Percentiles rank a stretch among this genome's conserved stretches.
phyloP scores from a whole-genome alignment of 2,888 invertebrate genomes.

The Drosophila kuntzei region DNA sequence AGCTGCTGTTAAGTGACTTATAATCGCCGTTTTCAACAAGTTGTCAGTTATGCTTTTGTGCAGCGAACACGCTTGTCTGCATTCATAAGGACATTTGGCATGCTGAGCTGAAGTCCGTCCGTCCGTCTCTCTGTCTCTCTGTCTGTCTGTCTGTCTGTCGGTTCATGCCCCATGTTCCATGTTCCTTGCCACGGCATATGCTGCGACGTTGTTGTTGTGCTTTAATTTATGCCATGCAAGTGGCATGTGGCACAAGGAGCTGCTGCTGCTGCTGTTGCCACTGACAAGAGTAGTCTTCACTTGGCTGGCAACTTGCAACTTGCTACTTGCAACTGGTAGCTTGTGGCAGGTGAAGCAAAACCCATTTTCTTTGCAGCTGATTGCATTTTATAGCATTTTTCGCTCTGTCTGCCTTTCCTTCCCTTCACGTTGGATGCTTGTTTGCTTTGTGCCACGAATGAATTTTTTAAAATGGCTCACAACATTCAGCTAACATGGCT shows the following conservation, averaged over 20 bases:
- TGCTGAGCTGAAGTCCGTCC: conserved; percentile 36
- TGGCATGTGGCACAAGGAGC: conserved; percentile 34
- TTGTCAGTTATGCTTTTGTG: conserved; percentile 43
- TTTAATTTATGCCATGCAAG: conserved; percentile 73
- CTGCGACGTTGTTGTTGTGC: conserved; percentile 42
- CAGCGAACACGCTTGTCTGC: conserved; percentile 40
- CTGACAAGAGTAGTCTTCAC: conserved; percentile 8
- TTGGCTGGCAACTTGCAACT: conserved; percentile 7
- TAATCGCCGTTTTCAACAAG: conserved; percentile 58
- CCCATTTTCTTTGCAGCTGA: conserved; percentile 79
- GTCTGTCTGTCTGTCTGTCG: conserved; percentile 33
- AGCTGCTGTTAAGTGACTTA: conserved; percentile 43
- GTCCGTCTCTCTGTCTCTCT: conserved; percentile 24
- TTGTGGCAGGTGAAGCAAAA: conserved; percentile 72
- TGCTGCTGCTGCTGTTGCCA: conserved; percentile 5
- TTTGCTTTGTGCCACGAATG: conserved; percentile 62
- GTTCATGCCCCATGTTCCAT: not conserved
- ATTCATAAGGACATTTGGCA: conserved; percentile 44
- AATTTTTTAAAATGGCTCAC: conserved; percentile 47
- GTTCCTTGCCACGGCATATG: conserved; percentile 25
- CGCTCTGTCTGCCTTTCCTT: conserved; percentile 16
- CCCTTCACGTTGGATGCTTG: too few relatives aligned
- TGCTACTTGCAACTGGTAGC: conserved; percentile 14
- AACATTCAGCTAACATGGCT: conserved; percentile 32
- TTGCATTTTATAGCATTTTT: conserved; percentile 77